Base-by-base conservation (phyloP, 2,113 vertebrate species). In the Pomatostomus ruficeps region DNA sequence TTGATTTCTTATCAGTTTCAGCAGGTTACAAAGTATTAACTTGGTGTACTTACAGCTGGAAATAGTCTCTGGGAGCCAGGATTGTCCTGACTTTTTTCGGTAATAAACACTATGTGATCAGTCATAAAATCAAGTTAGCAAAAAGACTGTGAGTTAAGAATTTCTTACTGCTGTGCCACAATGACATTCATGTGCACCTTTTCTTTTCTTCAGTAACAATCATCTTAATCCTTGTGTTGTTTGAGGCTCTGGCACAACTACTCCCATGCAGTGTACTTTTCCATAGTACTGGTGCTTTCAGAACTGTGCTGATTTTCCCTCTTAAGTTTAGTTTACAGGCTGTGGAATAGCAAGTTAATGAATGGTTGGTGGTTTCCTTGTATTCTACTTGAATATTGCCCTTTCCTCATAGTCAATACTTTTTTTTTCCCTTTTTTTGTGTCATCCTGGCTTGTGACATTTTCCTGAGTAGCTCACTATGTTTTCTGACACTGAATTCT, bases 211-310 rank as follows among this genome's bases (percentile, higher is more conserved):
- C 24, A 61, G 4, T 6, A 70, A 5, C n/a, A n/a, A n/a, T n/a
- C n/a, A n/a, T n/a, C n/a, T n/a, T n/a, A n/a, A 38, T n/a, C 38
- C 7, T 35, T 85, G 4, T 42, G 22, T 43, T 88, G 9, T 52
- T 61, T 80, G 59, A 57, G 29, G 17, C 2, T 15, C 7, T n/a
- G 2, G 0, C 12, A 18, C 28, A 57, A 2, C 9, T 36, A 4
- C 10, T 10, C 23, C 11, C 65, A 7, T 22, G 18, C 35, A 24
- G 16, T 43, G 24, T 45, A 21, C 11, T 43, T 73, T 10, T 21
- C 9, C 19, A 11, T 36, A 23, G 4, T 33, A 0, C 24, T 2
- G 2, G 10, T 59, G 26, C 13, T 68, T 73, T 40, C 77, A 76
- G 42, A 29, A 52, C 15, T 68, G 11, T 28, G 20, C 19, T 29